These are phyloP conservation scores for Cyclina sinensis DNA, from an alignment of 1,140 invertebrate genomes.

Conservation along the genomic window DNA sequence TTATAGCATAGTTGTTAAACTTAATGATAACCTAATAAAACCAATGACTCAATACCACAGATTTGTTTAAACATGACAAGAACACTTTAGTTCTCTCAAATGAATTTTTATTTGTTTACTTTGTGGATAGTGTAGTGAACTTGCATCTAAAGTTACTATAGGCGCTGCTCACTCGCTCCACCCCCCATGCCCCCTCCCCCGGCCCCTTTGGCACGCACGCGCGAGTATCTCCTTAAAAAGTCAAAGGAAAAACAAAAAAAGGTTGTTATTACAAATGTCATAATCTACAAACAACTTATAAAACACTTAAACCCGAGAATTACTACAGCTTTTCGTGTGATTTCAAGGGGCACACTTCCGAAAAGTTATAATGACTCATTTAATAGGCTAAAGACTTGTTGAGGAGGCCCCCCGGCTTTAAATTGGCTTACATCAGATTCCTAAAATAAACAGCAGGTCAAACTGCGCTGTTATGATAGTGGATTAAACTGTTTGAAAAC, in stretches of 20 bases:
- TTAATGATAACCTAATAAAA: slow-evolving; percentile 6
- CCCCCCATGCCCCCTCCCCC: no score
- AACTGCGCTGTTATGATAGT: neutral
- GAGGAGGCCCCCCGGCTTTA: neutral
- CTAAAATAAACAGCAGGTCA: slow-evolving; percentile 13
- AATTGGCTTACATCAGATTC: slow-evolving; percentile 36
- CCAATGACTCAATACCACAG: neutral
- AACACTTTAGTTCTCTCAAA: no score
- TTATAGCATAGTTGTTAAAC: neutral
- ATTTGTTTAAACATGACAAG: no score
- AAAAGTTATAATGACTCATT: slow-evolving; percentile 21
- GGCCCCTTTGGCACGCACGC: no score
- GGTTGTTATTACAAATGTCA: no score
- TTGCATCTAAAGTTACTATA: no score
- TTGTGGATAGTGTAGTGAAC: no score
- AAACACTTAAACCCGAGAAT: neutral
- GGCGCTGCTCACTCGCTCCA: no score
- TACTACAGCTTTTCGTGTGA: neutral
- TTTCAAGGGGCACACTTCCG: slow-evolving; percentile 24
- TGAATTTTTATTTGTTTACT: no score
- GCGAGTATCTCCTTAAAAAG: no score
- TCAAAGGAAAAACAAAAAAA: no score
- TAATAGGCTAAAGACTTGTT: neutral
- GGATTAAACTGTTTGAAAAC: neutral
- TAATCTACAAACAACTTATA: no score